Conservation (phyloP, 2,113 vertebrate species). For the Romanogobio albipinnatus region DNA sequence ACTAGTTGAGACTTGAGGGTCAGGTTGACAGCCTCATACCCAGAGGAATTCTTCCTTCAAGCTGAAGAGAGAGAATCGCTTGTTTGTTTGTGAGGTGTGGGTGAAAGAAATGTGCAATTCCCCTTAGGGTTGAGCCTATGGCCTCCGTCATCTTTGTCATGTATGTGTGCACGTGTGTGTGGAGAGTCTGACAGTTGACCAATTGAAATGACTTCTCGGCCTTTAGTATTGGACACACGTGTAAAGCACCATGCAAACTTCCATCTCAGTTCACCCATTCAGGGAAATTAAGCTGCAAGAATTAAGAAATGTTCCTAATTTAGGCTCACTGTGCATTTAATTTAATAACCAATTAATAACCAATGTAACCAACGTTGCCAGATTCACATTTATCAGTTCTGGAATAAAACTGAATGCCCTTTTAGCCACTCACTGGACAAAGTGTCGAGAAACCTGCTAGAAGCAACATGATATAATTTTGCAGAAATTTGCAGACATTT, state of each 20-base stretch:
- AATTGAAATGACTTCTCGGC: conserved; percentile 74
- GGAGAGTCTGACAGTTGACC: conserved; percentile 61
- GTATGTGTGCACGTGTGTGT: conserved; percentile 38
- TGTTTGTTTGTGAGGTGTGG: neutral
- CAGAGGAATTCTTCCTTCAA: conserved; percentile 63
- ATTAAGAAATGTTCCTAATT: neutral
- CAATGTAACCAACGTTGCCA: neutral
- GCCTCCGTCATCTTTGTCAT: conserved; percentile 21
- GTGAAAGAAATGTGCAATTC: conserved; percentile 30
- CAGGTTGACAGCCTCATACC: conserved; percentile 48
- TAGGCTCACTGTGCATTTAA: neutral
- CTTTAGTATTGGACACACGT: conserved; percentile 68
- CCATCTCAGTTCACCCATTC: neutral
- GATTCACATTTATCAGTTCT: neutral
- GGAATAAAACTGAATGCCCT: neutral
- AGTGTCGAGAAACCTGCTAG: neutral
- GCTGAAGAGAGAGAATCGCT: conserved; percentile 60
- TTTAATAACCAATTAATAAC: neutral
- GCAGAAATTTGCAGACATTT: neutral
- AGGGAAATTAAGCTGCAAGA: neutral
- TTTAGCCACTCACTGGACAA: neutral
- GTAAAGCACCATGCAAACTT: conserved; percentile 19
- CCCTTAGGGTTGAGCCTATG: conserved; percentile 34
- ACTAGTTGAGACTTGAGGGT: conserved; percentile 42
- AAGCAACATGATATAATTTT: neutral